phyloP scores from a whole-genome alignment of 2,888 invertebrate species.

The Acholoe squamosa region DNA sequence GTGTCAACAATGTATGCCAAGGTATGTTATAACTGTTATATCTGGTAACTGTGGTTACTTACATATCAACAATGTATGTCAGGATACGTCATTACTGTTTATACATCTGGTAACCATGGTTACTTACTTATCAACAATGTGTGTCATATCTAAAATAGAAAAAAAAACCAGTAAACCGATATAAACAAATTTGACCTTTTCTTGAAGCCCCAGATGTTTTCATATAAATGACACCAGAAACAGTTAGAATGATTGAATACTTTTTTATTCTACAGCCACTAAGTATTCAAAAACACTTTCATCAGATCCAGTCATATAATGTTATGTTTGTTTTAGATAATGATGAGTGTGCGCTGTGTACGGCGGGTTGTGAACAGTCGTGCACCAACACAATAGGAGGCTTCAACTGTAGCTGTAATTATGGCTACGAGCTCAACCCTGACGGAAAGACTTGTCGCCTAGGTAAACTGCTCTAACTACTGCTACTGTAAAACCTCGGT shows the following conservation, averaged over 20 bases:
- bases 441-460: slow-evolving; percentile 54
- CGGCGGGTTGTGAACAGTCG: slow-evolving; percentile 29
- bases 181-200: too few species aligned
- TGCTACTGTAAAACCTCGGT: too few species aligned
- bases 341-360: slow-evolving; percentile 13
- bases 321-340: slow-evolving; percentile 1
- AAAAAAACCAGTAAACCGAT: too few species aligned
- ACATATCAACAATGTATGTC: background rate
- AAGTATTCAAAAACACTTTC: too few species aligned
- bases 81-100: background rate
- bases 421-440: slow-evolving; percentile 51
- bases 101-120: slow-evolving; percentile 10
- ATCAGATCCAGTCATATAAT: too few species aligned
- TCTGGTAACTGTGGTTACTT: slow-evolving; percentile 24
- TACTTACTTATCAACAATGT: background rate
- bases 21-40: slow-evolving; percentile 40
- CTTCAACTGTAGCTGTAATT: slow-evolving; percentile 46
- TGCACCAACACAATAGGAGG: slow-evolving; percentile 23
- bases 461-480: background rate
- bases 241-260: too few species aligned
- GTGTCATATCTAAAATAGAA: too few species aligned
- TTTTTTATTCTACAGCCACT: too few species aligned
- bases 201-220: too few species aligned
- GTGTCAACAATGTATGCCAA: background rate
- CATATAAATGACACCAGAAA: too few species aligned